Conservation (phyloP, 1,140 invertebrate species). For the Phenacoccus solenopsis region DNA sequence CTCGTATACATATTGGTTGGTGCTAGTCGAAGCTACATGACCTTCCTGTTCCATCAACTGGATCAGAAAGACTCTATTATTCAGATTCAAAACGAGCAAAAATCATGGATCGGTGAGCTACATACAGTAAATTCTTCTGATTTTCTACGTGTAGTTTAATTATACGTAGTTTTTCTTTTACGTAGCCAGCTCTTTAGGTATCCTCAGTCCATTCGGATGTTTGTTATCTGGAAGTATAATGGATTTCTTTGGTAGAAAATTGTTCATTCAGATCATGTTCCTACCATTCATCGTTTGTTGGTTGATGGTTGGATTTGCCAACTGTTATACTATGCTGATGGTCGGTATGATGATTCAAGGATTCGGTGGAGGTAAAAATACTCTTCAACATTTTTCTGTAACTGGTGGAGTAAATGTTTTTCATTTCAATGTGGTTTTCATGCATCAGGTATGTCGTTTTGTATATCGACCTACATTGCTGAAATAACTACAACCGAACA, state of each 20-base stretch:
- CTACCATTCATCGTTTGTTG: not conserved
- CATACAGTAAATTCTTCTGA: not conserved
- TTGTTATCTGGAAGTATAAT: not conserved
- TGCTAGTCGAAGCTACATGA: not conserved
- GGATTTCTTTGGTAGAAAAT: not conserved
- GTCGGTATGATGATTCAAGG: not conserved
- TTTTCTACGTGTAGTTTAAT: not conserved
- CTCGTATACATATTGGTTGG: not conserved
- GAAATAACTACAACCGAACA: slow-evolving; percentile 9
- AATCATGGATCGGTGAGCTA: slow-evolving; percentile 5
- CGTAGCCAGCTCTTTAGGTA: not conserved
- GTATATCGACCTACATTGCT: slow-evolving; percentile 14
- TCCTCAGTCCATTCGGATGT: not conserved
- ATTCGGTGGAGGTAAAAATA: not conserved
- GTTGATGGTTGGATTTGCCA: not conserved
- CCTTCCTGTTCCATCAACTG: not conserved
- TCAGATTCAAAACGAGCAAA: not conserved
- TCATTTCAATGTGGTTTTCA: not conserved
- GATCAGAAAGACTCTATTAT: not conserved
- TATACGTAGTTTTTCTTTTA: not conserved
- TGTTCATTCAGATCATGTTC: not conserved
- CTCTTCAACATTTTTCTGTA: not conserved
- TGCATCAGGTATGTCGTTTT: slow-evolving; percentile 7
- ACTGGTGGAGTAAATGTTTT: not conserved
- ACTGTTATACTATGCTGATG: not conserved